Evolutionary conservation across 2,113 vertebrate species (phyloP), one percentile per base, ranked within the genome.

Genomic region (Crypturellus undulatus): DNA sequence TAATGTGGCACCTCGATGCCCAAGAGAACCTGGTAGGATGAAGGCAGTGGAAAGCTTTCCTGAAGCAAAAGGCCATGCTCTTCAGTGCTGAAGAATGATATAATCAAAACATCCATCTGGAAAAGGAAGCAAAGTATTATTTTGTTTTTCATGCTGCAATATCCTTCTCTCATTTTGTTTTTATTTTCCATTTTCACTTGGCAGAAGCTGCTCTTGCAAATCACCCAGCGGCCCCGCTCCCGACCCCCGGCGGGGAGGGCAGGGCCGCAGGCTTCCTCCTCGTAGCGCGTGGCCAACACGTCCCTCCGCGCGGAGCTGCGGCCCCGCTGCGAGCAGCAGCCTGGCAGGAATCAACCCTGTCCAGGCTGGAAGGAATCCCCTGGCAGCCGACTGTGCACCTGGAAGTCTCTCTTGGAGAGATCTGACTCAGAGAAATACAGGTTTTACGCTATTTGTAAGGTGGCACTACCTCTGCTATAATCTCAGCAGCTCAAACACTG

Each of bases 31-130:
- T 99, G 98, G 45, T 98, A 98, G 34, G 97, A 65, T 5, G 97
- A 78, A 21, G 99, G 98, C 94, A 97, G 96, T 7, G 97, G 96
- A 91, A 98, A 99, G 71, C 97, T 98, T 86, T 99, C 99, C 49
- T 99, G 99, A 28, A 99, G 97, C 82, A 99, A 96, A 51, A 99
- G 97, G 24, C 99, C 98, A 2, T 99, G 98, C 72, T 99, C 99
- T 92, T 99, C 99, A 3, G 99, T 99, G 84, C 97, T 96, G 96
- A 99, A 99, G 95, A 99, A 99, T 2, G 99, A 99, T 79, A 99
- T 94, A 71, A 99, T 98, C 73, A 98, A 96, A 79, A 98, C 97
- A 15, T 98, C 98, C 62, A 91, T 88, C 99, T 99, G 95, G 45
- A 93, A 95, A 76, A 94, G 76, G 73, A 96, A 92, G 82, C 5